Percentiles rank a stretch among this genome's conserved stretches.
phyloP scores from a whole-genome alignment of 2,888 invertebrate genomes.

The Temnothorax ravouxi region DNA sequence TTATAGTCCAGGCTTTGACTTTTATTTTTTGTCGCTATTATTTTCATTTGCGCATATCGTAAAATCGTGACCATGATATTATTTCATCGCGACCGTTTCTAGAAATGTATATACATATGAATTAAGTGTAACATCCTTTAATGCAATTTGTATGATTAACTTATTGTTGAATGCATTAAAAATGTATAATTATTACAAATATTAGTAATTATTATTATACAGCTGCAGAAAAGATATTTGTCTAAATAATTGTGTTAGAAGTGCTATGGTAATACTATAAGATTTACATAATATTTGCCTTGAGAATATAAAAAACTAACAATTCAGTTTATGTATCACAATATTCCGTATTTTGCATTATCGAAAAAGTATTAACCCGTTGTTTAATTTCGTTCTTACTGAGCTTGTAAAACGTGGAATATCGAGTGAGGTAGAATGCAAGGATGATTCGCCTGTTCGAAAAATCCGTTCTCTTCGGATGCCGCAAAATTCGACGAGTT shows the following conservation, averaged over 20 bases:
- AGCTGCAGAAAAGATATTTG: background rate
- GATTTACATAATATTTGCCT: background rate
- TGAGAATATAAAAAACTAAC: background rate
- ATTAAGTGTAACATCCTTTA: background rate
- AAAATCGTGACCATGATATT: constrained; percentile 13
- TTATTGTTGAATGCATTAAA: background rate
- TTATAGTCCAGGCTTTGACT: constrained; percentile 6
- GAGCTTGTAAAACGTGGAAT: background rate
- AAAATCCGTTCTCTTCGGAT: constrained; percentile 24
- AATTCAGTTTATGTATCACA: background rate
- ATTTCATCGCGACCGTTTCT: background rate
- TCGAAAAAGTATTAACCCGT: background rate
- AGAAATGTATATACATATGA: background rate
- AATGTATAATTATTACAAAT: background rate
- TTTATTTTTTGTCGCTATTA: constrained; percentile 6
- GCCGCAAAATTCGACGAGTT: constrained; percentile 71
- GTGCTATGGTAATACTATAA: background rate
- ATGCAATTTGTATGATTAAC: background rate
- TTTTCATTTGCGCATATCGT: background rate
- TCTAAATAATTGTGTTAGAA: background rate
- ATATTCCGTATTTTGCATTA: background rate
- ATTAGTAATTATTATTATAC: background rate
- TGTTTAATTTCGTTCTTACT: constrained; percentile 17
- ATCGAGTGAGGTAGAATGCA: background rate
- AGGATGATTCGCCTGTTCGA: constrained; percentile 6